Evolutionary conservation across 2,888 invertebrate species (phyloP), one percentile per base, ranked within the genome.

Genomic region (Leptopilina myrica): DNA sequence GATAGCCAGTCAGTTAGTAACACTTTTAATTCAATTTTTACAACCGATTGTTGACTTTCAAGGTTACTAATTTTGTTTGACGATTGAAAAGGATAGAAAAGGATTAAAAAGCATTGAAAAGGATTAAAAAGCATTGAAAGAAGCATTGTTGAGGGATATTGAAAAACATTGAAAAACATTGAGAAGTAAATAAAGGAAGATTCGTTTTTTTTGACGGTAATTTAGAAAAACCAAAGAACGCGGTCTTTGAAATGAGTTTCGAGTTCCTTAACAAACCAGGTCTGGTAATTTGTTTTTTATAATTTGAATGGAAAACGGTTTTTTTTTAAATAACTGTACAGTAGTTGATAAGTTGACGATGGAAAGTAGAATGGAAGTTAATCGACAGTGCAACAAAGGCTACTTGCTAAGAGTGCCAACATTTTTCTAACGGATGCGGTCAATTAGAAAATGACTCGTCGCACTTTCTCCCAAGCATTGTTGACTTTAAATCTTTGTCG

Each of bases 361-460:
- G 15, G 62, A 62, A 62, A 62, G 62, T 62, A 62, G 62, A 15
- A 62, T 7, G 8, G 62, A 62, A 62, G 62, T 62, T 64, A 11
- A 12, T 33, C 26, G 33, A 33, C 33, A 33, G 33, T 64, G 40
- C 12, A 20, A 56, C 56, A 73, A 40, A 14, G 40, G 7, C 33
- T 73, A 33, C 8, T 56, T 73, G 56, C 73, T 56, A 56, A 56
- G 26, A 73, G 82, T 83, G 82, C 82, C 80, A 80, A 83, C 82
- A 87, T 87, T 87, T 89, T 88, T 87, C 86, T 85, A 85, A 83
- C 87, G 88, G 88, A 89, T 87, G 88, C 88, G 87, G 88, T 88
- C 87, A 88, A 89, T 90, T 89, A 90, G 90, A 90, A 90, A 90
- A 90, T 89, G 83, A 81, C 79, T 82, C 84, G 81, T 85, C 83